phyloP scores from a whole-genome alignment of 1,140 invertebrate genomes.

The Drosophila ambigua region DNA sequence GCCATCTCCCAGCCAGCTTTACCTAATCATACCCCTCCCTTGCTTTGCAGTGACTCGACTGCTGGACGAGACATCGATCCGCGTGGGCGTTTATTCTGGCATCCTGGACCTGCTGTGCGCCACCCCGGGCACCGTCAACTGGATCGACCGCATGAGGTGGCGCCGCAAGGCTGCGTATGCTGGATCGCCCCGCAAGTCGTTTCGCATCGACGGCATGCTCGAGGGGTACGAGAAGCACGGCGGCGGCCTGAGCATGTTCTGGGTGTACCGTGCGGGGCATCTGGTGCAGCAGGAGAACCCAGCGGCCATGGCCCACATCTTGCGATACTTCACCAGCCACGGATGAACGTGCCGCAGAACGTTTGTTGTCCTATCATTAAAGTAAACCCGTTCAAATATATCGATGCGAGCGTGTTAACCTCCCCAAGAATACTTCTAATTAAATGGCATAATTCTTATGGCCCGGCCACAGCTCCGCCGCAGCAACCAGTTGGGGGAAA shows the following conservation, averaged over 20 bases:
- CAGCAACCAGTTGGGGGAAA: slow-evolving; percentile 16
- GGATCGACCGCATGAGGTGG: slow-evolving; percentile 90
- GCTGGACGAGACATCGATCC: slow-evolving; percentile 87
- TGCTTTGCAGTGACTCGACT: slow-evolving; percentile 87
- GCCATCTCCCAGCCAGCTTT: background rate
- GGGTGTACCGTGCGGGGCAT: slow-evolving; percentile 88
- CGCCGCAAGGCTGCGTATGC: slow-evolving; percentile 85
- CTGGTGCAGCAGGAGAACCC: slow-evolving; percentile 85
- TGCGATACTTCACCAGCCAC: slow-evolving; percentile 62
- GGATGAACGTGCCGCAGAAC: slow-evolving; percentile 22
- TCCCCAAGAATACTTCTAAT: slow-evolving; percentile 6
- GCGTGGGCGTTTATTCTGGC: slow-evolving; percentile 76
- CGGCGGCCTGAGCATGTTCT: slow-evolving; percentile 89
- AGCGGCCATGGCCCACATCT: slow-evolving; percentile 68
- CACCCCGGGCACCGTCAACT: slow-evolving; percentile 88
- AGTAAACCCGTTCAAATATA: background rate
- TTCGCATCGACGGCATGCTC: slow-evolving; percentile 85
- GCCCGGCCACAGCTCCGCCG: slow-evolving; percentile 33
- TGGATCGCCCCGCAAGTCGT: slow-evolving; percentile 84
- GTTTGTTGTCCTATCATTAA: background rate
- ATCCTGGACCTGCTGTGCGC: slow-evolving; percentile 89
- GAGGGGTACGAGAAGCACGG: slow-evolving; percentile 88
- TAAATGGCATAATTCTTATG: slow-evolving; percentile 43
- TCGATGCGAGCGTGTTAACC: background rate
- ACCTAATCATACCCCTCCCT: background rate